These are phyloP conservation scores for Drosophila tropicalis DNA, from an alignment of 1,140 invertebrate species.

Conservation along the genomic window DNA sequence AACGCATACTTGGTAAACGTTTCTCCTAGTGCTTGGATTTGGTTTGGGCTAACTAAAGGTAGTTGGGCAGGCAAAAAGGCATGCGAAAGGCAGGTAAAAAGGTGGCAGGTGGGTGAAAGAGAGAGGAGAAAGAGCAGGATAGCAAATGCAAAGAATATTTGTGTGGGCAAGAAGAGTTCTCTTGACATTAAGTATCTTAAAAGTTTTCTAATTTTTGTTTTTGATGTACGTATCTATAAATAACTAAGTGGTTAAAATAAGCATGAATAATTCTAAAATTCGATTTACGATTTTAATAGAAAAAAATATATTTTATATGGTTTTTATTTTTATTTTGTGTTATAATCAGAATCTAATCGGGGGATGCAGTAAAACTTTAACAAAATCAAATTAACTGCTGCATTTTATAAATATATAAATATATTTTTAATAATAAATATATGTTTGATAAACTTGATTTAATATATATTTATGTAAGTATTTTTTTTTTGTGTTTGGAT, in stretches of 20 bases:
- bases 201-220: background rate
- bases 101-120: background rate
- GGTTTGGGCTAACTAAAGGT: background rate
- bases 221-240: constrained; percentile 6
- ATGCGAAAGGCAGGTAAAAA: background rate
- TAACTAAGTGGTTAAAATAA: constrained; percentile 8
- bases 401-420: background rate
- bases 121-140: background rate
- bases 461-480: background rate
- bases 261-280: constrained; percentile 8
- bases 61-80: background rate
- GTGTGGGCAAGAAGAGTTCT: background rate
- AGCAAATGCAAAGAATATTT: background rate
- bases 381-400: constrained; percentile 14
- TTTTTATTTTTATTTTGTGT: background rate
- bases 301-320: background rate
- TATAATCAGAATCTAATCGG: constrained; percentile 8
- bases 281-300: background rate
- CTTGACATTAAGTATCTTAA: background rate
- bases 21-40: too few species aligned
- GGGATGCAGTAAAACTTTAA: constrained; percentile 9
- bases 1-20: too few species aligned
- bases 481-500: background rate
- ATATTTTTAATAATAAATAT: background rate
- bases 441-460: background rate